These are phyloP conservation scores for Semotilus atromaculatus DNA, from an alignment of 2,797 vertebrate genomes.

Conservation along the genomic window DNA sequence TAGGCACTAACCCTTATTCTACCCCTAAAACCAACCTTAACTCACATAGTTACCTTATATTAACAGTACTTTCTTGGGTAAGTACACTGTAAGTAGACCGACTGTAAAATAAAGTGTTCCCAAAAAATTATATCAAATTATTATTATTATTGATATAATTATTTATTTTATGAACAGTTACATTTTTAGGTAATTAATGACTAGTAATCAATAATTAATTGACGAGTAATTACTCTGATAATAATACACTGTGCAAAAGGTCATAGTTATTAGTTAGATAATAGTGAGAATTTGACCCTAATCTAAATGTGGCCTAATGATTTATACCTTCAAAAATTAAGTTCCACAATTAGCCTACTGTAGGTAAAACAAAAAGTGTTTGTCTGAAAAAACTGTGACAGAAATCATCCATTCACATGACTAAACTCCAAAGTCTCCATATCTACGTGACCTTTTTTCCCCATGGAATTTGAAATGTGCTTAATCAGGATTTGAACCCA, in stretches of 20 bases:
- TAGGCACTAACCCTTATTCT: no score
- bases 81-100: no score
- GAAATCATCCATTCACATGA: background rate
- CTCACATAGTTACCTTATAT: no score
- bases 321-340: background rate
- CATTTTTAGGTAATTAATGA: background rate
- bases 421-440: background rate
- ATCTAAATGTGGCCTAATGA: background rate
- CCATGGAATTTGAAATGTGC: background rate
- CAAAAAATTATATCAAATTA: background rate
- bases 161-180: background rate
- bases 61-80: no score
- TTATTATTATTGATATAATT: background rate
- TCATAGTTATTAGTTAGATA: no score
- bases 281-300: no score
- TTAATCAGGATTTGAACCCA: slow-evolving; percentile 9
- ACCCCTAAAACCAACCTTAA: no score
- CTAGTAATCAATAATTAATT: background rate
- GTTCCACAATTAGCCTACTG: background rate
- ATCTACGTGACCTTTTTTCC: background rate
- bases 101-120: no score
- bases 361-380: background rate
- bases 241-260: background rate
- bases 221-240: background rate
- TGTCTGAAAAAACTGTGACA: background rate